A percentile compares a stretch with the other conserved stretches of the same genome.
Evolutionary conservation across 2,113 vertebrate species (phyloP).

Genomic region (Lucifuga dentata): DNA sequence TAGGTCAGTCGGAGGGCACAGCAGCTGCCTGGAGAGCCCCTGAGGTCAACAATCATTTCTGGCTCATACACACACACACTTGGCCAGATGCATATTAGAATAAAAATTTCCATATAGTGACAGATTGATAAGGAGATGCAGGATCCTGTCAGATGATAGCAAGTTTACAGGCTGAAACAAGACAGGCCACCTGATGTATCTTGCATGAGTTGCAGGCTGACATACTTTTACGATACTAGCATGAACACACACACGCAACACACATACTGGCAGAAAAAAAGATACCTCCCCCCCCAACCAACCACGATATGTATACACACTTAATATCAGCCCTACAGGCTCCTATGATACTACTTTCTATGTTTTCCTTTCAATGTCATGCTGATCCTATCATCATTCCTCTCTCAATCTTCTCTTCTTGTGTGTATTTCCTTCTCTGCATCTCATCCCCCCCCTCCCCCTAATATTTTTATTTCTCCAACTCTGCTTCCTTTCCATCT

Average conservation of each 20-base stretch:
- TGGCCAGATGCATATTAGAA: background rate
- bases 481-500: constrained; percentile 8
- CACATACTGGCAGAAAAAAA: constrained; percentile 1
- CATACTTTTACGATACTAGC: too few species aligned
- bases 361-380: constrained; percentile 73
- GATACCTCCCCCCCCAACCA: background rate
- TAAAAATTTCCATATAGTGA: background rate
- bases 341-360: constrained; percentile 70
- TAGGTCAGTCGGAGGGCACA: constrained; percentile 6
- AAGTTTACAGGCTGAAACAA: background rate
- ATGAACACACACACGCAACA: background rate
- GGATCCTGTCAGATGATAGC: constrained; percentile 10
- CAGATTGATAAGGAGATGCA: background rate
- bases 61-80: background rate
- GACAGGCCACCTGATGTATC: constrained; percentile 47
- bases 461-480: constrained; percentile 43
- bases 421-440: constrained; percentile 5
- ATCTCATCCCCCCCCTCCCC: constrained; percentile 16
- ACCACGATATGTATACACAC: background rate
- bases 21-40: background rate
- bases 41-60: background rate
- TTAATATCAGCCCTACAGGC: constrained; percentile 42
- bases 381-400: background rate
- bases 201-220: too few species aligned
- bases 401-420: background rate